These are phyloP conservation scores for Parnassius orleans DNA, from an alignment of 2,888 invertebrate species.

Conservation along the genomic window DNA sequence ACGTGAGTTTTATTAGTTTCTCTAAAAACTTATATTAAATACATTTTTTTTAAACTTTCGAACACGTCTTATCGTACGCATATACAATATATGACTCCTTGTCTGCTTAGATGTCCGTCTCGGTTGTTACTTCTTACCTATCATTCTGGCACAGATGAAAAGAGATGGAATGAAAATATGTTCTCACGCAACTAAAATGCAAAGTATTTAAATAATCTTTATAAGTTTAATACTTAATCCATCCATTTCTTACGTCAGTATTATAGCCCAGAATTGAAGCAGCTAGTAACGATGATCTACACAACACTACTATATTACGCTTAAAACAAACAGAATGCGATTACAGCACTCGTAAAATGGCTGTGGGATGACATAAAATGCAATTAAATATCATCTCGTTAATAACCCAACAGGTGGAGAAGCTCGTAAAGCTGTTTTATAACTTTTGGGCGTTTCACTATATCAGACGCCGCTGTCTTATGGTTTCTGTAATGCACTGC, in stretches of 20 bases:
- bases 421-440: slow-evolving; percentile 35
- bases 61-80: too few relatives aligned
- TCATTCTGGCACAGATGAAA: too few relatives aligned
- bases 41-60: too few relatives aligned
- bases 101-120: too few relatives aligned
- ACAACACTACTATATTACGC: slow-evolving; percentile 51
- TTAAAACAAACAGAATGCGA: slow-evolving; percentile 43
- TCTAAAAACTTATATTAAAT: too few relatives aligned
- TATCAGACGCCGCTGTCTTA: slow-evolving; percentile 5
- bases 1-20: too few relatives aligned
- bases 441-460: slow-evolving; percentile 15
- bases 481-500: slow-evolving; percentile 14
- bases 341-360: slow-evolving; percentile 39
- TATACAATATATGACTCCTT: too few relatives aligned
- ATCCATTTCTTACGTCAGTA: slow-evolving; percentile 29
- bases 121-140: too few relatives aligned
- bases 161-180: too few relatives aligned
- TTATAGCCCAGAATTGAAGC: slow-evolving; percentile 28
- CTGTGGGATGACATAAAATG: slow-evolving; percentile 41
- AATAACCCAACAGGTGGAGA: slow-evolving; percentile 39
- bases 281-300: slow-evolving; percentile 23
- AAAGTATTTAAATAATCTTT: too few relatives aligned
- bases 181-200: too few relatives aligned
- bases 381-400: slow-evolving; percentile 46
- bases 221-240: neutral